Conservation (phyloP, 2,888 invertebrate genomes). For the Spodoptera littoralis region DNA sequence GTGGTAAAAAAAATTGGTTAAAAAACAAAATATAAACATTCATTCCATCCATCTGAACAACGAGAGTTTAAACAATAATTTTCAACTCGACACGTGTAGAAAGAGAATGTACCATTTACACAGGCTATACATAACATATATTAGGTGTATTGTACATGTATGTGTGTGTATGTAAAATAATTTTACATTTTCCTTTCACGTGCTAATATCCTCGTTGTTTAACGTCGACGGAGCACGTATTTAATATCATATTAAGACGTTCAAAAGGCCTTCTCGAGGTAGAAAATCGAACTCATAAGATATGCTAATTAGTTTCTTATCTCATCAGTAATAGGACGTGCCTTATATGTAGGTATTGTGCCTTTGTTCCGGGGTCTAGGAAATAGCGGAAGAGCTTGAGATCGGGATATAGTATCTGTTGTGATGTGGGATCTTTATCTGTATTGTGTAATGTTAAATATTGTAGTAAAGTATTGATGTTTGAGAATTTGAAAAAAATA, state of each 20-base stretch:
- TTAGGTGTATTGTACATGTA: neutral
- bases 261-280: slow-evolving; percentile 11
- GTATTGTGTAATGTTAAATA: too few relatives aligned
- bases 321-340: slow-evolving; percentile 10
- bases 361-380: neutral
- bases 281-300: slow-evolving; percentile 21
- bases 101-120: too few relatives aligned
- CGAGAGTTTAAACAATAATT: too few relatives aligned
- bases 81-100: too few relatives aligned
- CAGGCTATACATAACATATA: neutral
- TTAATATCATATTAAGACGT: slow-evolving; percentile 40
- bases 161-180: neutral
- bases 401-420: too few relatives aligned
- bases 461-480: too few relatives aligned
- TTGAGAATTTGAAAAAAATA: too few relatives aligned
- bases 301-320: slow-evolving; percentile 37
- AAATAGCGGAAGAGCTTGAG: slow-evolving; percentile 1
- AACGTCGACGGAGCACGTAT: slow-evolving; percentile 31
- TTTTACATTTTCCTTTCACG: slow-evolving; percentile 2
- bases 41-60: too few relatives aligned
- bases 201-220: slow-evolving; percentile 6
- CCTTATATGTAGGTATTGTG: neutral
- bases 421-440: too few relatives aligned
- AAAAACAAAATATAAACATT: too few relatives aligned
- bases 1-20: too few relatives aligned